phyloP scores from a whole-genome alignment of 37 sponge, comb jelly and placozoan species.

The Hexactinellida sp. region DNA sequence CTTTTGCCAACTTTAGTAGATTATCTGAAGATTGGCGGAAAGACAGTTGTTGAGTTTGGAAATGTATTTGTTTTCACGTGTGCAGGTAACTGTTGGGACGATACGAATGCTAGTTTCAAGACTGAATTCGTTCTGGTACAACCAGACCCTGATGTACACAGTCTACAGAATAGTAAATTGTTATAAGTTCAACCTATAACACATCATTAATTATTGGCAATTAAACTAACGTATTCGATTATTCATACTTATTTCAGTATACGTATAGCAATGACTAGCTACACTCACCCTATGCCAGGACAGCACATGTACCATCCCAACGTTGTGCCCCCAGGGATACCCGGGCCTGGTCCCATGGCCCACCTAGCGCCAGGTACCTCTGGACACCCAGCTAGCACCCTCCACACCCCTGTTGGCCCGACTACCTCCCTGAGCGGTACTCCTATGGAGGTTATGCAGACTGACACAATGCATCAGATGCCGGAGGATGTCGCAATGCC shows the following conservation, averaged over 20 bases:
- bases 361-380: not conserved
- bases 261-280: not conserved
- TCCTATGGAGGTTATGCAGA: not conserved
- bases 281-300: not conserved
- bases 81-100: not conserved
- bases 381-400: not conserved
- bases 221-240: too few relatives aligned
- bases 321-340: not conserved
- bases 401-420: not conserved
- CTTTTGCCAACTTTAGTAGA: conserved; percentile 9
- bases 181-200: too few relatives aligned
- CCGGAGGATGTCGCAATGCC: not conserved
- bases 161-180: not conserved
- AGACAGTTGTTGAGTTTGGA: not conserved
- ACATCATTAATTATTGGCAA: too few relatives aligned
- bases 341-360: not conserved
- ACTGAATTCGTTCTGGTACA: not conserved
- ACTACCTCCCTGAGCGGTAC: not conserved
- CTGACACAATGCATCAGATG: not conserved
- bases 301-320: not conserved
- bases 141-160: not conserved
- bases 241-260: too few relatives aligned
- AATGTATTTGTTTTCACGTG: not conserved
- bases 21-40: not conserved
- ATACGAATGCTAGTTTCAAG: not conserved